Base-by-base conservation (phyloP, 2,797 vertebrate genomes). In the Sebastes itinus region DNA sequence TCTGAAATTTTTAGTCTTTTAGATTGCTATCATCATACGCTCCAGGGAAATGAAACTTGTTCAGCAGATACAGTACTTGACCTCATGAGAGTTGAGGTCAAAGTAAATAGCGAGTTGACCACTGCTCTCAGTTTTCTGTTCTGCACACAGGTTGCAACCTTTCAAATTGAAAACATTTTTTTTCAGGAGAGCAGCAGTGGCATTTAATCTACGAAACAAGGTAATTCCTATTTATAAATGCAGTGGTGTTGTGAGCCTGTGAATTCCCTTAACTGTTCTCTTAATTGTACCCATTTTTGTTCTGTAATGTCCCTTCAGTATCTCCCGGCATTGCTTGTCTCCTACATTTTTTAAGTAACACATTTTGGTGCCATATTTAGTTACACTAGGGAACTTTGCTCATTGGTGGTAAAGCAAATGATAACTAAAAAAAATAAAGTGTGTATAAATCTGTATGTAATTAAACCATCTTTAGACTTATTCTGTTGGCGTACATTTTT, bases 41-140 rank as follows among this genome's bases (percentile, higher is more conserved):
- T 32, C 20, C 2, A n/a, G 62, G 76, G 52, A 78, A 81, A 84
- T 61, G 4, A 66, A 55, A 81, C 2, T 56, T 79, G 18, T 72
- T 77, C 58, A 23, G 58, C 32, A 60, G 63, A 58, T 38, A 65
- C 38, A 27, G 22, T 25, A 59, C n/a, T 59, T 77, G 55, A 86
- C 60, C 77, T 75, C 52, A 32, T 62, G 27, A 73, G 56, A 23
- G 18, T 32, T 46, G 58, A 63, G 59, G 67, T 83, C 25, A 72
- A 30, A 56, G 30, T 30, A 67, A 82, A 73, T 52, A 66, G 16
- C 60, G 38, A 54, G 20, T 14, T 67, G 22, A 67, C 71, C 54
- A 54, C 27, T 56, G 52, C 8, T 61, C 20, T 16, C 5, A 18
- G 54, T 28, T 32, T 38, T 64, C 16, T 59, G n/a, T 33, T 38